phyloP scores from a whole-genome alignment of 2,888 invertebrate genomes.

The Hetaerina titia region DNA sequence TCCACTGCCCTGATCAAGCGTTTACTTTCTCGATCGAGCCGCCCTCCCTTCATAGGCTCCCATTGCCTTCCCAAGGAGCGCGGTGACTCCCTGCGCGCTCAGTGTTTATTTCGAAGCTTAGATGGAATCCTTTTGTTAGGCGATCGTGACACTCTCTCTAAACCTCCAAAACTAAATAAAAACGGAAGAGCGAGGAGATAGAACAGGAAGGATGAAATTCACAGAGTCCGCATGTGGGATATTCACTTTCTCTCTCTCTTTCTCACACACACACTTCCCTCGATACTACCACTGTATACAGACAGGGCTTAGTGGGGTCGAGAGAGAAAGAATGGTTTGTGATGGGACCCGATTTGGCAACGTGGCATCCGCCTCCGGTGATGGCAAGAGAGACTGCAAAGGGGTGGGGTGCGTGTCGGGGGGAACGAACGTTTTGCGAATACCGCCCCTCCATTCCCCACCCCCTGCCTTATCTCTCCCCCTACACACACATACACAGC shows the following conservation, averaged over 20 bases:
- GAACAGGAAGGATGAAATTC: not conserved
- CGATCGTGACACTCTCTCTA: not conserved
- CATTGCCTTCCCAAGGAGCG: not conserved
- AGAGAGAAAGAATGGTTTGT: slow-evolving; percentile 33
- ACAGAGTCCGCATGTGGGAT: not conserved
- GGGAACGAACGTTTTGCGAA: slow-evolving; percentile 56
- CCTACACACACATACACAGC: not conserved
- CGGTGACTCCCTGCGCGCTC: not conserved
- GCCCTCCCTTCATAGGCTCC: not conserved
- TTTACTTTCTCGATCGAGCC: not conserved
- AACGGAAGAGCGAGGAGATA: not conserved
- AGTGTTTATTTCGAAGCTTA: not conserved
- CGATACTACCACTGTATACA: not conserved
- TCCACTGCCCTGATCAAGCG: no score
- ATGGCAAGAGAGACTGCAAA: slow-evolving; percentile 18
- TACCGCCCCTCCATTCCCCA: not conserved
- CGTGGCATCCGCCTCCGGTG: slow-evolving; percentile 29
- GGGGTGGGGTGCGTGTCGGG: slow-evolving; percentile 28
- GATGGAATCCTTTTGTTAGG: not conserved
- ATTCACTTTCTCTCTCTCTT: not conserved
- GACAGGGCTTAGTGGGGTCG: not conserved
- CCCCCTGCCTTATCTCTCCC: not conserved
- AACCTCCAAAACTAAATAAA: not conserved
- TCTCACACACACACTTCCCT: not conserved
- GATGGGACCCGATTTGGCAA: slow-evolving; percentile 38